Evolutionary conservation across 2,888 invertebrate genomes (phyloP).

Genomic region (Yponomeuta cagnagella): DNA sequence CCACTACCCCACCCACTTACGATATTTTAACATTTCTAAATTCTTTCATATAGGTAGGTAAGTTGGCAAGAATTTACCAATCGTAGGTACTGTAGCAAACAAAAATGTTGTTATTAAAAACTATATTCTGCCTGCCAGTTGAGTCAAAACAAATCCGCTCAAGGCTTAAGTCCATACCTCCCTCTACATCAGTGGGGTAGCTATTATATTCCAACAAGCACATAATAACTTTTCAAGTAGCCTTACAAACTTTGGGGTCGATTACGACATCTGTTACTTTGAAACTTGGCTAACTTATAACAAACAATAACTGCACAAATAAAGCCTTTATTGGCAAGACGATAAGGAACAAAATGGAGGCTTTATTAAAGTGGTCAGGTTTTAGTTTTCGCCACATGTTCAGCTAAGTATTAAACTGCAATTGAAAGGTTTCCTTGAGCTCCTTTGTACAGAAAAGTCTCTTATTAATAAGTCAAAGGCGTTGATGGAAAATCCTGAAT

Average conservation of each 20-base stretch:
- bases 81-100: too few species aligned
- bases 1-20: too few species aligned
- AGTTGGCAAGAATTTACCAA: too few species aligned
- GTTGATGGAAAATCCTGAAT: too few species aligned
- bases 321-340: neutral
- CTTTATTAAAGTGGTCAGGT: conserved; percentile 22
- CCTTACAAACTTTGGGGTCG: conserved; percentile 57
- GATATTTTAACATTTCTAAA: too few species aligned
- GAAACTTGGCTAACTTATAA: conserved; percentile 18
- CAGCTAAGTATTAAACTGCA: conserved; percentile 2
- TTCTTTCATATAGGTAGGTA: too few species aligned
- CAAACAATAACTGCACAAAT: neutral
- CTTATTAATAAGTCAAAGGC: neutral
- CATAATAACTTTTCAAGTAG: conserved; percentile 64
- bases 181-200: conserved; percentile 12
- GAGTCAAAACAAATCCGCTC: neutral
- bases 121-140: too few species aligned
- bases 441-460: neutral
- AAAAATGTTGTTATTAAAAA: too few species aligned
- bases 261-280: conserved; percentile 61
- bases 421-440: neutral
- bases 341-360: neutral
- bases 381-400: conserved; percentile 19
- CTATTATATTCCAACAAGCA: conserved; percentile 29
- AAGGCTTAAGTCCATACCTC: neutral